Evolutionary conservation across 1,140 invertebrate species (phyloP).

Genomic region (Bombus sibiricus): DNA sequence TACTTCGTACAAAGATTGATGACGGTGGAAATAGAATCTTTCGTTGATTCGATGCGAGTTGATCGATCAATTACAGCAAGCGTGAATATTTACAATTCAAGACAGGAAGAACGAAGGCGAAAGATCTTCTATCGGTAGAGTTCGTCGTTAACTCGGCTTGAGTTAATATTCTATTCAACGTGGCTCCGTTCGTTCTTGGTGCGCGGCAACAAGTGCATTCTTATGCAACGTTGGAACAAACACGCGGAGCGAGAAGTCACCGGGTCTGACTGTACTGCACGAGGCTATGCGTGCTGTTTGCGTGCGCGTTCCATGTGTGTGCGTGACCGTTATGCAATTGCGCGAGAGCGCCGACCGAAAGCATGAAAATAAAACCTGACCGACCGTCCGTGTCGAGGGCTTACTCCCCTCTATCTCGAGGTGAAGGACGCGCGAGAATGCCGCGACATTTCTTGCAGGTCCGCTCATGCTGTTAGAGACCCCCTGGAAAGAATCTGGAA

Average conservation of each 20-base stretch:
- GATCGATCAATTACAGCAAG: slow-evolving; percentile 30
- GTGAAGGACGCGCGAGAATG: slow-evolving; percentile 65
- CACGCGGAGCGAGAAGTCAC: slow-evolving; percentile 32
- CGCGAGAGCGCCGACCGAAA: slow-evolving; percentile 63
- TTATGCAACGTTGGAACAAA: slow-evolving; percentile 40
- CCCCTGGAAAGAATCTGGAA: slow-evolving; percentile 36
- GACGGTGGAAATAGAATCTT: slow-evolving; percentile 30
- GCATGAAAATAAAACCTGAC: slow-evolving; percentile 67
- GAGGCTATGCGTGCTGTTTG: slow-evolving; percentile 32
- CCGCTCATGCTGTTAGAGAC: not conserved
- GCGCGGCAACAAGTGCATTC: slow-evolving; percentile 36
- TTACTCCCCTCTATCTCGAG: slow-evolving; percentile 55
- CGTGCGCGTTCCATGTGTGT: slow-evolving; percentile 25
- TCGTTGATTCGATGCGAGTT: not conserved
- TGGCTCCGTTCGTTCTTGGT: not conserved
- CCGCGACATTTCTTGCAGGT: slow-evolving; percentile 32
- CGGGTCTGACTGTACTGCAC: not conserved
- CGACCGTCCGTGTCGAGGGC: slow-evolving; percentile 19
- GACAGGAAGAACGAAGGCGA: not conserved
- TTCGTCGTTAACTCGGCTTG: not conserved
- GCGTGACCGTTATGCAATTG: slow-evolving; percentile 70
- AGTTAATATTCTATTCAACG: slow-evolving; percentile 14
- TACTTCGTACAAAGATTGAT: slow-evolving; percentile 12
- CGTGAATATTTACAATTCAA: not conserved
- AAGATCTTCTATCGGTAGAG: too few species aligned